Evolutionary conservation across 1,140 invertebrate species (phyloP), one percentile per base, ranked within the genome.

Genomic region (Stenopsyche tienmushanensis): DNA sequence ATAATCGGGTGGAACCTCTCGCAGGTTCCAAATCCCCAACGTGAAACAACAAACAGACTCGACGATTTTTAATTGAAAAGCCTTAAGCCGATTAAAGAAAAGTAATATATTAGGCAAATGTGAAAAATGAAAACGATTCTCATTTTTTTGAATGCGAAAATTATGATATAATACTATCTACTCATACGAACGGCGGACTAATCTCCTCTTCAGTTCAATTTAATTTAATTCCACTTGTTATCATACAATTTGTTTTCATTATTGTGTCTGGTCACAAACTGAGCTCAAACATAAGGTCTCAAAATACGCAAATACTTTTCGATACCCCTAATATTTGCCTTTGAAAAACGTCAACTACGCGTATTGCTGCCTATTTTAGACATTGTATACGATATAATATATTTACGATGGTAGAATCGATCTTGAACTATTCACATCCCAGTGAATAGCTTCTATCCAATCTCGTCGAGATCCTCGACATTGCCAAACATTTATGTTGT

Each of bases 31-130:
- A 62, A 62, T 50, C 60, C 50, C 20, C 50, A 8, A 50, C 47
- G 60, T 50, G 50, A 62, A 62, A 62, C 42, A 62, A 62, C 60
- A 62, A 62, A 62, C 60, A 50, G 57, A 54, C 25, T 64, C 60
- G 62, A 17, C 45, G 34, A 54, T 68, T 68, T 68, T 68, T 68
- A 68, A 68, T 68, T 68, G 66, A 49, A 68, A 64, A 42, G 23
- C 55, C 42, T 42, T 59, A 68, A 68, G 66, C 66, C 66, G 66
- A 68, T 68, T 65, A 64, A 44, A 44, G 66, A 64, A 64, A 53
- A 57, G 50, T 57, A 59, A 67, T 67, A 54, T 67, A 60, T 49
- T 60, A 60, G 45, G 39, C 26, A 20, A 21, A 9, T 20, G 18
- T 9, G 18, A 1, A n/a, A n/a, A n/a, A 53, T 25, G 21, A 53